Percentiles rank a stretch among this genome's conserved stretches.
Conservation (phyloP, 2,888 invertebrate genomes). For the Eupeodes latifasciatus region DNA sequence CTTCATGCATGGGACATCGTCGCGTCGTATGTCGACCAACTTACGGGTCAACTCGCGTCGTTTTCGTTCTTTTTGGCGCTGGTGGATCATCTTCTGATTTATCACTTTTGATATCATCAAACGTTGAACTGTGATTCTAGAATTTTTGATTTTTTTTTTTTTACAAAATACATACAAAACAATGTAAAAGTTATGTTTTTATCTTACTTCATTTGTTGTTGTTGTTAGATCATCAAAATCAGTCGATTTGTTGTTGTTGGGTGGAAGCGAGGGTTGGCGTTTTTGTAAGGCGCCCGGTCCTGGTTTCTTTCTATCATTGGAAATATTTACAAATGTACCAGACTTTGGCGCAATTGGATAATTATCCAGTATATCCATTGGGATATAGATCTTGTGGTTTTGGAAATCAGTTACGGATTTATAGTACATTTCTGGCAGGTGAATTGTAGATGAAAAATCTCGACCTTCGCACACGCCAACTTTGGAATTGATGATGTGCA, state of each 20-base stretch:
- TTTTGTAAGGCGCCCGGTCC: conserved; percentile 71
- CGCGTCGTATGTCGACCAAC: neutral
- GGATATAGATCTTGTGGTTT: conserved; percentile 92
- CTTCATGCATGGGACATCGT: neutral
- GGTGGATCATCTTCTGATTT: conserved; percentile 57
- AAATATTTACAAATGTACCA: conserved; percentile 70
- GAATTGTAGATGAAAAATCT: conserved; percentile 93
- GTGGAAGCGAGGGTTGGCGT: conserved; percentile 72
- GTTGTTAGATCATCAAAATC: conserved; percentile 78
- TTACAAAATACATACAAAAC: neutral
- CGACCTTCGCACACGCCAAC: conserved; percentile 94
- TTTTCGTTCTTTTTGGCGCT: conserved; percentile 72
- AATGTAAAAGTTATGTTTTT: neutral
- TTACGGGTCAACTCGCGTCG: conserved; percentile 52
- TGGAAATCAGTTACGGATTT: conserved; percentile 89
- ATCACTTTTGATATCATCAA: conserved; percentile 64
- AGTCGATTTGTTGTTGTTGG: conserved; percentile 58
- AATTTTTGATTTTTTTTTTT: neutral
- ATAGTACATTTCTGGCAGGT: conserved; percentile 96
- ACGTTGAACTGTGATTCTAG: conserved; percentile 62
- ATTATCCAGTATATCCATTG: conserved; percentile 88
- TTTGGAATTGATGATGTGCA: conserved; percentile 94
- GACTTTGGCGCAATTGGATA: conserved; percentile 79
- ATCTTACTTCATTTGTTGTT: conserved; percentile 77
- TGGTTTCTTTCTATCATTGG: conserved; percentile 75